Conservation (phyloP, 2,797 vertebrate species). For the Scomberomorus guttatus region DNA sequence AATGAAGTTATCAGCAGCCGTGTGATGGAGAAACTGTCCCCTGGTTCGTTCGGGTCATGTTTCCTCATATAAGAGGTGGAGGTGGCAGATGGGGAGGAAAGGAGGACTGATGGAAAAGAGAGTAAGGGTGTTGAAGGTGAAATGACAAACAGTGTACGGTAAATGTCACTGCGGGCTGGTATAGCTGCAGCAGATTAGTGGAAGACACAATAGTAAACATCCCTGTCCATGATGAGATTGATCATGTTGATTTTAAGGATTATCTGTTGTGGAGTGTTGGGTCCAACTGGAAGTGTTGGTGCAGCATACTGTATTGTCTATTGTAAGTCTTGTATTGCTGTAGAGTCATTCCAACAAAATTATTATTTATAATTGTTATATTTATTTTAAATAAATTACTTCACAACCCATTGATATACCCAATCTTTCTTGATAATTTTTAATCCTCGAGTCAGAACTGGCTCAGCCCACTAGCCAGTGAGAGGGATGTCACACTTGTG, state of each 20-base stretch:
- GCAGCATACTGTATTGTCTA: neutral
- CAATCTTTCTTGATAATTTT: neutral
- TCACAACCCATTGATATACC: neutral
- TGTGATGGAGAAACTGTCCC: constrained; percentile 36
- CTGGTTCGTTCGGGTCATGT: constrained; percentile 40
- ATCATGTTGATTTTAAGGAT: constrained; percentile 22
- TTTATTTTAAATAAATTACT: neutral
- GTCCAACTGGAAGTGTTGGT: neutral
- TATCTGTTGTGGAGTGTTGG: constrained; percentile 16
- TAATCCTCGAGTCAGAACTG: too few relatives aligned
- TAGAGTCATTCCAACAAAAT: neutral
- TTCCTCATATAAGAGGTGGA: constrained; percentile 50
- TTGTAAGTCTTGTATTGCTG: neutral
- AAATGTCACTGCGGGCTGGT: constrained; percentile 45
- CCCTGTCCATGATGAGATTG: constrained; percentile 14
- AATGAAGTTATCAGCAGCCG: constrained; percentile 30
- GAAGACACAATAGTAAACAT: constrained; percentile 12
- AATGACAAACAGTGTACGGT: constrained; percentile 40
- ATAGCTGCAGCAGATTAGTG: constrained; percentile 33
- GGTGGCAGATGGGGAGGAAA: constrained; percentile 36
- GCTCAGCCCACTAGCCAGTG: too few relatives aligned
- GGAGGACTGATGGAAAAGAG: constrained; percentile 30
- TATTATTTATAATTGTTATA: neutral
- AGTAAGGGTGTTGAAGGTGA: constrained; percentile 15
- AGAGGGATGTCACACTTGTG: too few relatives aligned